Conservation (phyloP, 2,113 vertebrate genomes). For the Pedetes capensis region DNA sequence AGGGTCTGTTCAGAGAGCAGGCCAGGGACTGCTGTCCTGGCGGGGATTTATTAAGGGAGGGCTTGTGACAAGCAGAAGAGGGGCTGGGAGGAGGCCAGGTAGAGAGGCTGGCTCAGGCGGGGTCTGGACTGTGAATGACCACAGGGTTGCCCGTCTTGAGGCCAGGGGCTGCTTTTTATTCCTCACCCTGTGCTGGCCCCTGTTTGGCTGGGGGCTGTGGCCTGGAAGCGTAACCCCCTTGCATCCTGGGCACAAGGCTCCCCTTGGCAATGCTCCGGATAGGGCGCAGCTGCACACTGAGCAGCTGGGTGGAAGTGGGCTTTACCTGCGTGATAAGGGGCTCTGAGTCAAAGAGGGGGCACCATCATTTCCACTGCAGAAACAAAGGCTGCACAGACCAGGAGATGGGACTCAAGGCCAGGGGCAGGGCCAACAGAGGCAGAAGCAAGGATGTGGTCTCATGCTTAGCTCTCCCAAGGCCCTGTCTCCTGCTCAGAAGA, state of each 20-base stretch:
- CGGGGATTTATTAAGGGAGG: not conserved
- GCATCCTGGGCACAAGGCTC: not conserved
- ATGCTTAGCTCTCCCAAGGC: not conserved
- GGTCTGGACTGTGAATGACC: not conserved
- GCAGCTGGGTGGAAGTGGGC: not conserved
- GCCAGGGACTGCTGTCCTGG: rapidly evolving
- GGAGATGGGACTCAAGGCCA: not conserved
- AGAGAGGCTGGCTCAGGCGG: rapidly evolving
- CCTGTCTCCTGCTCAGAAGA: too few relatives aligned
- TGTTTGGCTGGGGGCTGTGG: not conserved
- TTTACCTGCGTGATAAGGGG: not conserved
- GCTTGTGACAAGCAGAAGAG: rapidly evolving
- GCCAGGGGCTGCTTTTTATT: not conserved
- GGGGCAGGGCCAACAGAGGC: not conserved
- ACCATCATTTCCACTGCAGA: not conserved
- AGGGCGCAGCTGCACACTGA: not conserved
- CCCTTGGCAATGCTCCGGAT: not conserved
- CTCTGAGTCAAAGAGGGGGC: rapidly evolving
- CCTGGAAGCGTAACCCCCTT: not conserved
- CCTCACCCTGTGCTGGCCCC: not conserved
- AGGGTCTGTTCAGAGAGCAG: rapidly evolving
- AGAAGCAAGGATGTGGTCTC: not conserved
- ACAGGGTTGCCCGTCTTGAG: too few relatives aligned
- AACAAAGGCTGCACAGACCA: not conserved
- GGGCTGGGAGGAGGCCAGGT: not conserved